phyloP scores from a whole-genome alignment of 2,797 vertebrate species.

The Martes flavigula region DNA sequence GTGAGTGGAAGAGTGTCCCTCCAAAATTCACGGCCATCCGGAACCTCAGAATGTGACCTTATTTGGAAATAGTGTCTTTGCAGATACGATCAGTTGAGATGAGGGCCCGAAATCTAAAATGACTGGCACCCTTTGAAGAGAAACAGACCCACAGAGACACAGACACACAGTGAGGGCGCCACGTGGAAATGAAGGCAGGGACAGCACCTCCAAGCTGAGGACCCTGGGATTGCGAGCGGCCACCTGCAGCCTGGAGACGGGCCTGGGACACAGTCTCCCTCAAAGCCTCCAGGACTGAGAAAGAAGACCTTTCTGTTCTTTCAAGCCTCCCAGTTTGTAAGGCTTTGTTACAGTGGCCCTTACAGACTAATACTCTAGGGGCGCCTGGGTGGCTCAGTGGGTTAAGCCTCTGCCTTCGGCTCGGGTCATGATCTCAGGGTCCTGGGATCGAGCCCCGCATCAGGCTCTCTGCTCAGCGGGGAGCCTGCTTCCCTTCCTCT shows the following conservation, averaged over 20 bases:
- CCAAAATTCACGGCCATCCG: neutral
- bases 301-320: neutral
- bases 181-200: neutral
- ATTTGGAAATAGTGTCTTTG: neutral
- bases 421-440: too few relatives aligned
- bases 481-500: too few relatives aligned
- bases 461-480: too few relatives aligned
- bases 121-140: neutral
- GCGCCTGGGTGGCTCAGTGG: too few relatives aligned
- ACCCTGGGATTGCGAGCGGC: fast-evolving
- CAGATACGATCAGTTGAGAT: neutral
- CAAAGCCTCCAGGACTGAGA: neutral
- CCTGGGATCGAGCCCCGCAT: too few relatives aligned
- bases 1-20: neutral
- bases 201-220: neutral
- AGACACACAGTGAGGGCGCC: neutral
- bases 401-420: too few relatives aligned
- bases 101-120: neutral
- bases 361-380: neutral
- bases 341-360: neutral
- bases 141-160: fast-evolving
- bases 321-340: neutral
- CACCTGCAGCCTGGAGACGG: fast-evolving
- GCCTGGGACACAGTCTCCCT: neutral
- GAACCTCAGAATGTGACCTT: neutral